Conservation (phyloP, 2,888 invertebrate species). For the Rhopalosiphum nymphaeae region DNA sequence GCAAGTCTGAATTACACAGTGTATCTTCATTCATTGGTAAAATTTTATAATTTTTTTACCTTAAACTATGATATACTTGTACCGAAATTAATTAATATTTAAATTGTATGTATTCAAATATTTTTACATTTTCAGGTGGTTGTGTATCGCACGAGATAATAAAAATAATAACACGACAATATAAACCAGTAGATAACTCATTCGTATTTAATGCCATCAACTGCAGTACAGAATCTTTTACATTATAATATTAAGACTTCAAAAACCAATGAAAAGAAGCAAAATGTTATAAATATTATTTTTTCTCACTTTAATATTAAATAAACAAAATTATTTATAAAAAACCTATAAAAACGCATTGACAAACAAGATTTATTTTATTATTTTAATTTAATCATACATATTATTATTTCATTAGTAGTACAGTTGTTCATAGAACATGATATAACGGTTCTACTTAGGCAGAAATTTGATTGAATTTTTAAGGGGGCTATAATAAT, state of each 20-base stretch:
- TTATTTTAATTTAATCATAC: background rate
- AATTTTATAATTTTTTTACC: conserved; percentile 51
- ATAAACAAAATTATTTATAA: background rate
- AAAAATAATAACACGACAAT: conserved; percentile 95
- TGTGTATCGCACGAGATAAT: conserved; percentile 96
- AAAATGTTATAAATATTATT: background rate
- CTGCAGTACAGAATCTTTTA: conserved; percentile 85
- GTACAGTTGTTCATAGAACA: background rate
- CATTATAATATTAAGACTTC: conserved; percentile 74
- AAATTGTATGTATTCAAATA: background rate
- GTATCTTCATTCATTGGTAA: conserved; percentile 89
- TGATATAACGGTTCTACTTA: background rate
- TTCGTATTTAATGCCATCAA: conserved; percentile 95
- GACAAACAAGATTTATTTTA: background rate
- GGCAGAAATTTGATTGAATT: too few species aligned
- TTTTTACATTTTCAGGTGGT: conserved; percentile 75
- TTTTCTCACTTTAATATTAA: background rate
- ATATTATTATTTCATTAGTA: background rate
- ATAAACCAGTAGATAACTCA: conserved; percentile 95
- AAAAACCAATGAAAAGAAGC: background rate
- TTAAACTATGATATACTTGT: background rate
- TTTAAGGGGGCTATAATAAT: too few species aligned
- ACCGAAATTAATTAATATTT: background rate
- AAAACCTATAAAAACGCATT: background rate
- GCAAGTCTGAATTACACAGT: conserved; percentile 94